Base-by-base conservation (phyloP, 2,888 invertebrate genomes). In the Drosophila stalkeri region DNA sequence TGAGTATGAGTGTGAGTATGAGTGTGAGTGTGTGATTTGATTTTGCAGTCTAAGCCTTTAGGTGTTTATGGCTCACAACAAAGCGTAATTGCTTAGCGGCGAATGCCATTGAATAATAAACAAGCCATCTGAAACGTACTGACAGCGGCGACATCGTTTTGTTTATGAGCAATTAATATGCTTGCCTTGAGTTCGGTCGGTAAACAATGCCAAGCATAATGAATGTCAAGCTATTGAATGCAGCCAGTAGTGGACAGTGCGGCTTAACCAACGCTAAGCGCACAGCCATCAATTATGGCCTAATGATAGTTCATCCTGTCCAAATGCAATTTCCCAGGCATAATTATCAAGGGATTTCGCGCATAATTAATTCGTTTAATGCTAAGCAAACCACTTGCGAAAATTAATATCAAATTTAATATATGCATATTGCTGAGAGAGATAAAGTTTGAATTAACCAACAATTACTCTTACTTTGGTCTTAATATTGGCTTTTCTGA, bases 111-210 rank as follows among this genome's bases (percentile, higher is more conserved):
- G 85, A 89, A 89, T 84, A 83, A 89, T 78, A 89, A 89, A 78
- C 75, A 84, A 72, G 66, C 37, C 43, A 56, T 39, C 39, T 39
- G 47, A 63, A 51, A 43, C 33, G 18, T 11, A 41, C 64, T 49
- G 63, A 77, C 52, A 63, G 44, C 41, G 41, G 31, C 43, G 11
- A n/a, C 14, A 35, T 47, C 62, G 39, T 60, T 51, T 62, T 69
- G 75, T 72, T 83, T 88, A 88, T 86, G 81, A 77, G 81, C 86
- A 83, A 83, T 83, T 83, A 83, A 88, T 86, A 86, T 88, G 86
- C 86, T 61, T 55, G 69, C 72, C 31, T 60, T 54, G 62, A 51
- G 64, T 57, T 47, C 12, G 43, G 44, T 31, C 18, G 18, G 14
- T 23, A 60, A 60, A 64, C 80, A 80, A 72, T 60, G 77, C 37